phyloP scores from a whole-genome alignment of 2,888 invertebrate species.

The Drosophila helvetica region DNA sequence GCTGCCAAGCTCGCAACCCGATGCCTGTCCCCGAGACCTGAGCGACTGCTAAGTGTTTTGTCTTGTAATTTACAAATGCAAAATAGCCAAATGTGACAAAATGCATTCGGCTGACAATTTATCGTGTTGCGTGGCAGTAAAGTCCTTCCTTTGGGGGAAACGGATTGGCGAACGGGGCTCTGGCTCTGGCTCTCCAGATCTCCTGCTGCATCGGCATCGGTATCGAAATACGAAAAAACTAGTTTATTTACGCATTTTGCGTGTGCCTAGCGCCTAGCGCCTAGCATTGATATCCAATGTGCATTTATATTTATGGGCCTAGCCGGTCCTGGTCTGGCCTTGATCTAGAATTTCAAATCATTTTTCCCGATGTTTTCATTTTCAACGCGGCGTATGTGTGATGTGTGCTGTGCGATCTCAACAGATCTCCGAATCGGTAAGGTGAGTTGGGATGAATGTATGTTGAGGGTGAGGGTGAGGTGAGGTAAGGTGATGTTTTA shows the following conservation, averaged over 20 bases:
- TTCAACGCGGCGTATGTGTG: slow-evolving; percentile 58
- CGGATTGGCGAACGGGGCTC: slow-evolving; percentile 20
- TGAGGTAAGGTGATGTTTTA: slow-evolving; percentile 18
- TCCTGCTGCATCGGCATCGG: slow-evolving; percentile 36
- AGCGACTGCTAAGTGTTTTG: slow-evolving; percentile 72
- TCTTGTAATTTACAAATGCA: slow-evolving; percentile 74
- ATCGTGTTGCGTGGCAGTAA: slow-evolving; percentile 58
- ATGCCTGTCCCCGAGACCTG: slow-evolving; percentile 40
- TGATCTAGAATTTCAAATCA: slow-evolving; percentile 78
- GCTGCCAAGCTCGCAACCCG: slow-evolving; percentile 17
- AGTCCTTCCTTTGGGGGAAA: slow-evolving; percentile 66
- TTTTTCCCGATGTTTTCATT: slow-evolving; percentile 71
- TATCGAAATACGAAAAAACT: slow-evolving; percentile 18
- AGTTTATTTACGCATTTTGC: slow-evolving; percentile 64
- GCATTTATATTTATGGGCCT: slow-evolving; percentile 15
- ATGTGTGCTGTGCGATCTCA: slow-evolving; percentile 30
- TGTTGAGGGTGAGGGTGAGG: not conserved
- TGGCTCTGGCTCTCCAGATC: slow-evolving; percentile 46
- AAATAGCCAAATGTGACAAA: slow-evolving; percentile 68
- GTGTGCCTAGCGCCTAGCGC: slow-evolving; percentile 42
- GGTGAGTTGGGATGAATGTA: not conserved
- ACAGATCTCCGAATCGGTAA: slow-evolving; percentile 7
- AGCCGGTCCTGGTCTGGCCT: slow-evolving; percentile 75
- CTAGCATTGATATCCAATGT: slow-evolving; percentile 42
- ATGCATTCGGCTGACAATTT: slow-evolving; percentile 68